Percentiles rank a stretch among this genome's conserved stretches.
Conservation (phyloP, 2,888 invertebrate species). For the Chrysopilus asiliformis region DNA sequence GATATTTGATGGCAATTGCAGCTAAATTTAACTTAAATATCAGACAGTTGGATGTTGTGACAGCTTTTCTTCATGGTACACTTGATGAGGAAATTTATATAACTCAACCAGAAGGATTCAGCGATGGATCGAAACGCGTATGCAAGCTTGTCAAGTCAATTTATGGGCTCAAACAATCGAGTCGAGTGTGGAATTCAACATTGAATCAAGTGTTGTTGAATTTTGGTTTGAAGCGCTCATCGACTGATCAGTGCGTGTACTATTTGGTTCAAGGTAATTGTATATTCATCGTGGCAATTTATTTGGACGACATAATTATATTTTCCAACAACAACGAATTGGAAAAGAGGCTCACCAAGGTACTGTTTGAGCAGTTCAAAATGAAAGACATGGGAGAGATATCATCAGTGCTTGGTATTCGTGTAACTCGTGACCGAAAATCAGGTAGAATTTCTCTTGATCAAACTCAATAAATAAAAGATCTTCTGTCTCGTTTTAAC, state of each 20-base stretch:
- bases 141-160: constrained; percentile 14
- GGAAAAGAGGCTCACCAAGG: constrained; percentile 10
- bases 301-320: constrained; percentile 12
- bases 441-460: constrained; percentile 1
- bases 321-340: constrained; percentile 11
- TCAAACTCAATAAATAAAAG: background rate
- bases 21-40: constrained; percentile 6
- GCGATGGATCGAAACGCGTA: constrained; percentile 8
- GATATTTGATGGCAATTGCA: constrained; percentile 11
- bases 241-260: constrained; percentile 9
- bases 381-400: constrained; percentile 16
- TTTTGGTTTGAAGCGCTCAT: constrained; percentile 3
- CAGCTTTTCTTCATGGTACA: constrained; percentile 12
- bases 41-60: constrained; percentile 11
- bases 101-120: constrained; percentile 14
- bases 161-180: constrained; percentile 16
- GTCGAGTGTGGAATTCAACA: constrained; percentile 12
- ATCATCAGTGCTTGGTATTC: constrained; percentile 10
- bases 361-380: constrained; percentile 11
- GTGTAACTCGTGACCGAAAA: background rate
- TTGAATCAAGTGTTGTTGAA: constrained; percentile 8
- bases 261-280: constrained; percentile 1
- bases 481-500: background rate
- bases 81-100: constrained; percentile 10
- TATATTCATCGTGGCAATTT: constrained; percentile 12